These are phyloP conservation scores for Dryomyza anilis DNA, from an alignment of 2,888 invertebrate genomes.

Conservation along the genomic window DNA sequence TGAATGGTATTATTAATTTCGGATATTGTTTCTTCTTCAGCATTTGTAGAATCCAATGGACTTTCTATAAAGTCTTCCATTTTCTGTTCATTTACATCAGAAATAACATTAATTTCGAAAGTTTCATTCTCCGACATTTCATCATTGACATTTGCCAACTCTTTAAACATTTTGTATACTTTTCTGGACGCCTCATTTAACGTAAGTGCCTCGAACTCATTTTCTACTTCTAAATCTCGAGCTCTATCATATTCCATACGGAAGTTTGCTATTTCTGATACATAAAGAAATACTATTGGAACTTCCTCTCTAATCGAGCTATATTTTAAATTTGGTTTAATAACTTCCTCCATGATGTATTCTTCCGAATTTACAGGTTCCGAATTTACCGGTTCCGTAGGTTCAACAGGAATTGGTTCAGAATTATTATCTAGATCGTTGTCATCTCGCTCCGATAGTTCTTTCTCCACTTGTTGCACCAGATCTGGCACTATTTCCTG, in stretches of 20 bases:
- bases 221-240: slow-evolving; percentile 38
- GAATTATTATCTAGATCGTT: neutral
- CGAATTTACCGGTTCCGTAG: neutral
- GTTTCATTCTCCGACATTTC: neutral
- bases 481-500: slow-evolving; percentile 60
- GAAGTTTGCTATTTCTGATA: slow-evolving; percentile 50
- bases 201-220: slow-evolving; percentile 39
- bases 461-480: slow-evolving; percentile 59
- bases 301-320: slow-evolving; percentile 48
- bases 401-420: neutral
- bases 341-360: slow-evolving; percentile 55
- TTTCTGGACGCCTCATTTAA: slow-evolving; percentile 41
- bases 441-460: slow-evolving; percentile 47
- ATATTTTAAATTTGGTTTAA: slow-evolving; percentile 52
- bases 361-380: slow-evolving; percentile 39
- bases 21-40: neutral
- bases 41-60: neutral
- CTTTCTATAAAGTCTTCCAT: too few relatives aligned
- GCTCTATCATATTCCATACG: slow-evolving; percentile 44
- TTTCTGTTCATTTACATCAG: neutral
- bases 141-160: neutral
- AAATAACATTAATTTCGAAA: neutral
- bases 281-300: slow-evolving; percentile 44
- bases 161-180: slow-evolving; percentile 45
- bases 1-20: neutral